Evolutionary conservation across 2,797 vertebrate genomes (phyloP), one percentile per base, ranked within the genome.

Genomic region (Danionella dracula): DNA sequence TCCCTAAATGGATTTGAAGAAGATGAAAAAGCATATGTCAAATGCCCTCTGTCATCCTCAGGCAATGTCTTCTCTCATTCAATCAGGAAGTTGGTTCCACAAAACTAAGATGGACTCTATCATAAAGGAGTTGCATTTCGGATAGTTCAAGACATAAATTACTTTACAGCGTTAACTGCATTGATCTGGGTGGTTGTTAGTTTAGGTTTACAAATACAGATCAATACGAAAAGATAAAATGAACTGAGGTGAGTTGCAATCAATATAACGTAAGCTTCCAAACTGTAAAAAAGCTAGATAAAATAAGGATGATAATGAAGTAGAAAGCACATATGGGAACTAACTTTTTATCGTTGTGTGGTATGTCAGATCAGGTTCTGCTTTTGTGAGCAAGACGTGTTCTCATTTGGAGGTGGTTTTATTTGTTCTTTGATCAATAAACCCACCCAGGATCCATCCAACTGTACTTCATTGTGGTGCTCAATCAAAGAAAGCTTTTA

Each of bases 21-120:
- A 83, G 80, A 84, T 84, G 76, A 86, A 84, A 83, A 84, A 82
- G 68, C 57, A 15, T 15, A 76, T 73, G 75, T 81, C 79, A 45
- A 21, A 58, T 53, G 9, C 38, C 34, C 10, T n/a, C 17, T 35
- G 13, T 21, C 31, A 8, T 35, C 54, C 21, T 40, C 13, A 45
- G 37, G 37, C 27, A 20, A 61, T 4, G 56, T 67, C 57, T 63
- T 58, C 16, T 48, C 53, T 57, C 13, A 41, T 57, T 66, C 19
- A 46, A 1, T 10, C 44, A 35, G 17, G 31, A 65, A 51, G 27
- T n/a, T 50, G 55, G 63, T 76, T 45, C 70, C 69, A 60, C 74
- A 77, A 78, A 83, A 67, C 70, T 73, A 53, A 74, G 12, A 50
- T 19, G 37, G 37, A 21, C 27, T 45, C 58, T 4, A 11, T 41